phyloP scores from a whole-genome alignment of 2,113 vertebrate genomes.

The Phalacrocorax pelagicus region DNA sequence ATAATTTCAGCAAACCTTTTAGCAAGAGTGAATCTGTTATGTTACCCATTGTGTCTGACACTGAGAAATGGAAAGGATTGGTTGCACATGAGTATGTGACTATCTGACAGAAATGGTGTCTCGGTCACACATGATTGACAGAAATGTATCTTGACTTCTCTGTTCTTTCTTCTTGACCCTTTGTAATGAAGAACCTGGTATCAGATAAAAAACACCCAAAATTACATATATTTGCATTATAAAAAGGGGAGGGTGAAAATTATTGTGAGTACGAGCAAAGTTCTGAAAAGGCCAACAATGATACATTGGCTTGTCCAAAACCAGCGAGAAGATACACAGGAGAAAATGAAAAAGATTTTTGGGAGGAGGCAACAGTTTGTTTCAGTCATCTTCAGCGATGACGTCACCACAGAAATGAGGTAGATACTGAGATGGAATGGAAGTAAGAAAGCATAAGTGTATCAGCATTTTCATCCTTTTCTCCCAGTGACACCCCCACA shows the following conservation, averaged over 20 bases:
- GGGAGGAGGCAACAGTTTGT: not conserved
- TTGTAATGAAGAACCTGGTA: not conserved
- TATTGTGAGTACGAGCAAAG: not conserved
- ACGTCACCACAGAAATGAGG: not conserved
- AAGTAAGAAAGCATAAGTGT: not conserved
- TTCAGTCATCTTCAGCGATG: not conserved
- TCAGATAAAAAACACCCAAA: not conserved
- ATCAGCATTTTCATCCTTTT: not conserved
- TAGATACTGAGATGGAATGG: not conserved
- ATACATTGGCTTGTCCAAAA: not conserved
- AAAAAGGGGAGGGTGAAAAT: not conserved
- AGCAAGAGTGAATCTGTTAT: not conserved
- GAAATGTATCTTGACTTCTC: not conserved
- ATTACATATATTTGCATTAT: not conserved
- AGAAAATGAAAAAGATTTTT: not conserved
- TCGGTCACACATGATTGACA: not conserved
- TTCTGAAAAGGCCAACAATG: not conserved
- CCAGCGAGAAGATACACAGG: not conserved
- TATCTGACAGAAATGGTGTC: not conserved
- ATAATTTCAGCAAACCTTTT: constrained; percentile 8
- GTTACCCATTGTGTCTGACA: not conserved
- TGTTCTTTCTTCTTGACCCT: not conserved
- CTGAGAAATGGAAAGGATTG: not conserved
- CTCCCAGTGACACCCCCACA: not conserved
- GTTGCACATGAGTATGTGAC: not conserved